Base-by-base conservation (phyloP, 2,888 invertebrate genomes). In the Hypomecis atomaria region DNA sequence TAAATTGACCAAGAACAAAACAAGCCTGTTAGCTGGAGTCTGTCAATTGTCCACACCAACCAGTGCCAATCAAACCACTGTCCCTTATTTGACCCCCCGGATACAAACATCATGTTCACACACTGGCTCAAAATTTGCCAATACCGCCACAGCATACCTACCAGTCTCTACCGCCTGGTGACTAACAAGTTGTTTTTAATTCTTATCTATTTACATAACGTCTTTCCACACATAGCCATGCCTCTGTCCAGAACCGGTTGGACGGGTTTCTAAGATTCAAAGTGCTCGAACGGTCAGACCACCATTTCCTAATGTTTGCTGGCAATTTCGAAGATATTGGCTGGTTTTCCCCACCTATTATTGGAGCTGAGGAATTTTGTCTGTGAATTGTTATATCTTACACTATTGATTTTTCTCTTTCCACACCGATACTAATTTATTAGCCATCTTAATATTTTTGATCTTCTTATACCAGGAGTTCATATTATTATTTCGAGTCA, bases 201-300 rank as follows among this genome's bases (percentile, higher is more conserved):
- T 43, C 43, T 54, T 54, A 54, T 54, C 54, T 54, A 44, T 54
- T 44, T 43, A 44, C 54, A 54, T 54, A 54, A 54, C 43, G 43
- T 54, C 43, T 54, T 54, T 54, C 54, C 54, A 54, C 54, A 54
- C 43, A 54, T 43, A 54, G 52, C 43, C 54, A 54, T 43, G 53
- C 54, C 54, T 54, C 54, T 44, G 36, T 56, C 38, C 47, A 7
- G 23, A 47, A 56, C 56, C 47, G 56, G 56, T 48, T 5, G 8
- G 47, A 48, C 56, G 0, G 45, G 56, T 56, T 47, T 45, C 37
- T 13, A 36, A 11, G 56, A 47, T 47, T 45, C 37, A 37, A 36
- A 11, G 47, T 47, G 33, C 10, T 36, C 47, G 38, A 45, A 56
- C 56, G 45, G 45, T 56, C 50, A 50, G 10, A 37, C 48, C 33